Evolutionary conservation across 2,797 vertebrate genomes (phyloP).

Genomic region (Microctenopoma stevenorrisi): DNA sequence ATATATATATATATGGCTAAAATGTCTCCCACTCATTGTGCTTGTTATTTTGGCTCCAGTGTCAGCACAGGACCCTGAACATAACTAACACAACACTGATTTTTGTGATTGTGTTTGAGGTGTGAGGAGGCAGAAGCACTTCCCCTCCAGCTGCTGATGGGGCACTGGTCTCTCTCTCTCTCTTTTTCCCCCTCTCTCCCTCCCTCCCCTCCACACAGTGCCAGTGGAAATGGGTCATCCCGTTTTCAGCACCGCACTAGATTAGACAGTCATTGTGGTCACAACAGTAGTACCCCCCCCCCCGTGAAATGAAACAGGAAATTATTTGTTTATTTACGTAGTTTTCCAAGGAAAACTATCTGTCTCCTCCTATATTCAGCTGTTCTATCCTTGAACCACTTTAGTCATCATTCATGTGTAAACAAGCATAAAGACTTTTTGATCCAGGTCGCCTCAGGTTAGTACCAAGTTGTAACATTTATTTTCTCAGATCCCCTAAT

Average conservation of each 20-base stretch:
- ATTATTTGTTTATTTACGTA: slow-evolving; percentile 14
- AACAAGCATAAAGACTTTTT: slow-evolving; percentile 1
- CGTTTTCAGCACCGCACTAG: slow-evolving; percentile 40
- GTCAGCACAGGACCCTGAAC: background rate
- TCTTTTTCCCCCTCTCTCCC: no score
- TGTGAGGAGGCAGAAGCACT: slow-evolving; percentile 17
- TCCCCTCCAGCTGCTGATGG: slow-evolving; percentile 8
- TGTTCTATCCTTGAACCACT: slow-evolving; percentile 42
- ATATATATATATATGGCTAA: background rate
- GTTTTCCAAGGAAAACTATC: background rate
- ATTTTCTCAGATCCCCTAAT: slow-evolving; percentile 11
- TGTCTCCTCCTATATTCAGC: slow-evolving; percentile 13
- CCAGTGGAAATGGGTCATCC: slow-evolving; percentile 56
- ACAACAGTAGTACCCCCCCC: slow-evolving; percentile 10
- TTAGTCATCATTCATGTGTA: slow-evolving; percentile 36
- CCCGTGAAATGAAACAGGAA: slow-evolving; percentile 16
- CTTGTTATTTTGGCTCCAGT: background rate
- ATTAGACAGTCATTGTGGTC: slow-evolving; percentile 35
- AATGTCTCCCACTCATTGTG: slow-evolving; percentile 6
- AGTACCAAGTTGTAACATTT: background rate
- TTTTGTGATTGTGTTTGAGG: slow-evolving; percentile 4
- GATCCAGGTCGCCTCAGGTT: background rate
- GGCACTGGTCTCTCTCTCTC: slow-evolving; percentile 15
- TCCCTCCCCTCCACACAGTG: slow-evolving; percentile 18
- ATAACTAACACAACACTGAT: slow-evolving; percentile 1